Percentiles rank a stretch among this genome's conserved stretches.
These are phyloP conservation scores for Hylyphantes graminicola DNA, from an alignment of 1,140 invertebrate genomes.

Conservation along the genomic window DNA sequence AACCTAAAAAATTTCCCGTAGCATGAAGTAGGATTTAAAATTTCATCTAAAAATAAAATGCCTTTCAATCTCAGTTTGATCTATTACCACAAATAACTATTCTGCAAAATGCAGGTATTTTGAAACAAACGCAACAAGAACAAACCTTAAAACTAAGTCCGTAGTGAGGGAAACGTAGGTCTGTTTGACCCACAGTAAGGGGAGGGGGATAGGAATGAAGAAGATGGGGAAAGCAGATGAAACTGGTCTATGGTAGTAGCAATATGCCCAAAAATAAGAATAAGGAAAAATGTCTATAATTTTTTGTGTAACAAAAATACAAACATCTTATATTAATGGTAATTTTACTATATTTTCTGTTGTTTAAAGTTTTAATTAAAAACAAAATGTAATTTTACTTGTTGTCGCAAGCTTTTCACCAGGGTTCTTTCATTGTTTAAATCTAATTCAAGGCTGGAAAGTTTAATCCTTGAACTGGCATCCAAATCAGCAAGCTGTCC, in stretches of 20 bases:
- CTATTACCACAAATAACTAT: too few species aligned
- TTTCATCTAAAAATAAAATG: too few species aligned
- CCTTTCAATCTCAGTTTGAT: too few species aligned
- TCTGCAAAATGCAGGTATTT: too few species aligned
- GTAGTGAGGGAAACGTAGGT: too few species aligned
- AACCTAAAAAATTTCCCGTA: too few species aligned
- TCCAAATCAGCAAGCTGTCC: slow-evolving; percentile 63
- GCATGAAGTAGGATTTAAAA: too few species aligned
- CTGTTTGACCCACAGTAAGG: too few species aligned
- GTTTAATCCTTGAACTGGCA: slow-evolving; percentile 56
- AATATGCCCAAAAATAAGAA: not conserved
- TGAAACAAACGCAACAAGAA: too few species aligned
- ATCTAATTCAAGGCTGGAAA: slow-evolving; percentile 65
- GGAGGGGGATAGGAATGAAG: too few species aligned
- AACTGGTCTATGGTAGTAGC: not conserved
- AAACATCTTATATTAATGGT: not conserved
- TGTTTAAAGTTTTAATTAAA: not conserved
- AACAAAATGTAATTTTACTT: slow-evolving; percentile 63
- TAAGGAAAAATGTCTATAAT: not conserved
- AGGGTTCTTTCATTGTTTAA: slow-evolving; percentile 66
- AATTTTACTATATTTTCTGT: not conserved
- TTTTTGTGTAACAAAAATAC: not conserved
- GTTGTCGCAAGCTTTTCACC: slow-evolving; percentile 67
- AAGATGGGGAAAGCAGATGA: too few species aligned
- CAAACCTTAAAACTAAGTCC: too few species aligned